A percentile compares a stretch with the other conserved stretches of the same genome.
Conservation (phyloP, 1,140 invertebrate genomes). For the Drosophila jambulina region DNA sequence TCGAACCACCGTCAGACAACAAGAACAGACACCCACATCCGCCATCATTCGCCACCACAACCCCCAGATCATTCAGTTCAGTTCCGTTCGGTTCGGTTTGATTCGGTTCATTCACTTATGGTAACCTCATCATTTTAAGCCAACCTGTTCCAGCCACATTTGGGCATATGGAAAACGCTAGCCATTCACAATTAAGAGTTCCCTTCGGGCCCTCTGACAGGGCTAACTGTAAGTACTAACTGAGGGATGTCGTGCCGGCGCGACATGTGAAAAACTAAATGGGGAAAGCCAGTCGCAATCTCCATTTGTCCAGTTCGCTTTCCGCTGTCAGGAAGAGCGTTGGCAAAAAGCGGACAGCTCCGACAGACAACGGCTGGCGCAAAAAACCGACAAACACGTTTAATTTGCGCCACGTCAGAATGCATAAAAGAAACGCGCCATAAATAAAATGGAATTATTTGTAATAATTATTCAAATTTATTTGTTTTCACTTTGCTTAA, state of each 20-base stretch:
- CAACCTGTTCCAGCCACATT: slow-evolving; percentile 15
- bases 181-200: slow-evolving; percentile 52
- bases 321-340: slow-evolving; percentile 39
- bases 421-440: slow-evolving; percentile 44
- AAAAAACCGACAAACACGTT: slow-evolving; percentile 48
- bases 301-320: slow-evolving; percentile 44
- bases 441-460: slow-evolving; percentile 65
- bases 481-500: slow-evolving; percentile 46
- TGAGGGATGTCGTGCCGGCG: slow-evolving; percentile 28
- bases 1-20: slow-evolving; percentile 36
- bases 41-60: slow-evolving; percentile 17
- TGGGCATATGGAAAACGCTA: slow-evolving; percentile 43
- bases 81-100: slow-evolving; percentile 32
- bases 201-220: slow-evolving; percentile 36
- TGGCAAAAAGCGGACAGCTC: slow-evolving; percentile 44
- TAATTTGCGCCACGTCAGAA: slow-evolving; percentile 28
- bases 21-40: slow-evolving; percentile 26
- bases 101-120: slow-evolving; percentile 27
- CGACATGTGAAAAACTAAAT: slow-evolving; percentile 17
- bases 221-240: slow-evolving; percentile 67
- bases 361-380: slow-evolving; percentile 36
- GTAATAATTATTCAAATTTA: slow-evolving; percentile 63
- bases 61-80: slow-evolving; percentile 43
- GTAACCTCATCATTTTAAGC: slow-evolving; percentile 31
- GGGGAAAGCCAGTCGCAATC: slow-evolving; percentile 37